Conservation (phyloP, 1,140 invertebrate genomes). For the Drosophila takahashii region DNA sequence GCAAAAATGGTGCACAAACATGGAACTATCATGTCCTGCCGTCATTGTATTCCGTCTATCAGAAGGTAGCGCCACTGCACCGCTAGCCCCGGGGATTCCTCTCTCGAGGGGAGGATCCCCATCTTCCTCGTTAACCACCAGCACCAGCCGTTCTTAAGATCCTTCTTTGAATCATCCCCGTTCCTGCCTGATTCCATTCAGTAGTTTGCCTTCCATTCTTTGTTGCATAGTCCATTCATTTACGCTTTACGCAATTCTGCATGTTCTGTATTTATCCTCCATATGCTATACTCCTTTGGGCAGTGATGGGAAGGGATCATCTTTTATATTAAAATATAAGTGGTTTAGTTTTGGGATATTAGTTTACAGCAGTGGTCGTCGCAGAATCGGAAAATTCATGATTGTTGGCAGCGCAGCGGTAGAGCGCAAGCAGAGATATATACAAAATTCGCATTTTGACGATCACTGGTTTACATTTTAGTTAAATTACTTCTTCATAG, state of each 20-base stretch:
- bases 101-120: neutral
- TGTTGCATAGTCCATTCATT: conserved; percentile 37
- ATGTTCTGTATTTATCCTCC: conserved; percentile 21
- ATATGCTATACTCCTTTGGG: neutral
- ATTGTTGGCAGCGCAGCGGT: too few species aligned
- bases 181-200: conserved; percentile 2
- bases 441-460: too few species aligned
- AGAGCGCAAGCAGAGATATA: too few species aligned
- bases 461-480: too few species aligned
- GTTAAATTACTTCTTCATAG: too few species aligned
- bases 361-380: too few species aligned
- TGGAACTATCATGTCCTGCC: conserved; percentile 94
- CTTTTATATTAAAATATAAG: too few species aligned
- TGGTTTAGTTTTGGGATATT: too few species aligned
- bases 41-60: conserved; percentile 91
- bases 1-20: conserved; percentile 86
- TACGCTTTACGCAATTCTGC: conserved; percentile 46
- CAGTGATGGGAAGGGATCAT: conserved; percentile 9
- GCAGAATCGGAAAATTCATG: too few species aligned
- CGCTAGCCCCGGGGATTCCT: conserved; percentile 10
- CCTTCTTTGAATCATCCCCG: conserved; percentile 3
- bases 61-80: conserved; percentile 88
- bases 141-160: conserved; percentile 13
- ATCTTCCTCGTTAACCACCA: neutral
- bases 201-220: conserved; percentile 21